Evolutionary conservation across 2,888 invertebrate genomes (phyloP).

Genomic region (Notodonta ziczac): DNA sequence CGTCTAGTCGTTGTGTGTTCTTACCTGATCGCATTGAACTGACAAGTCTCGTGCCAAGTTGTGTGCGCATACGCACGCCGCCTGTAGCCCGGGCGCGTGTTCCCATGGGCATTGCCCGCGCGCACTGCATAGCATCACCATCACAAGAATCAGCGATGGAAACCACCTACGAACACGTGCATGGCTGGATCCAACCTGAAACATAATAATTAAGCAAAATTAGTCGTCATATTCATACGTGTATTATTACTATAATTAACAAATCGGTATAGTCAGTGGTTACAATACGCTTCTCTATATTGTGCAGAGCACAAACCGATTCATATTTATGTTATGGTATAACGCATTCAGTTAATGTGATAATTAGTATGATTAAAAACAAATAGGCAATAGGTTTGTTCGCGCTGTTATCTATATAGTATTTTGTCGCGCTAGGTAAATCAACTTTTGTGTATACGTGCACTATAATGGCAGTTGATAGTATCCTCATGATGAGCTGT

Average conservation of each 20-base stretch:
- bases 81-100: conserved; percentile 88
- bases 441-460: too few species aligned
- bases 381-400: background rate
- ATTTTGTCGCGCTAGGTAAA: too few species aligned
- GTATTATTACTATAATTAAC: background rate
- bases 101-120: conserved; percentile 94
- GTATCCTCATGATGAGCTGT: too few species aligned
- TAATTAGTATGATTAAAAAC: background rate
- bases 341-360: background rate
- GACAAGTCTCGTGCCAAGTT: conserved; percentile 93
- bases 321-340: background rate
- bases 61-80: conserved; percentile 94
- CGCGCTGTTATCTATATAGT: too few species aligned
- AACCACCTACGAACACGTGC: conserved; percentile 47
- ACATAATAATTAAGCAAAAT: conserved; percentile 18
- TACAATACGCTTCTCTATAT: background rate
- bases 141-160: conserved; percentile 46
- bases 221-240: background rate
- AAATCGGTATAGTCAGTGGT: too few species aligned
- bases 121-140: conserved; percentile 44
- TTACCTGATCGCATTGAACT: conserved; percentile 94
- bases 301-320: background rate
- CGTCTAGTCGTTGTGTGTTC: background rate
- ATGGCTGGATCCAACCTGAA: conserved; percentile 51
- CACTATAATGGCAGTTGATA: too few species aligned